Base-by-base conservation (phyloP, 2,113 vertebrate genomes). In the Mellivora capensis region DNA sequence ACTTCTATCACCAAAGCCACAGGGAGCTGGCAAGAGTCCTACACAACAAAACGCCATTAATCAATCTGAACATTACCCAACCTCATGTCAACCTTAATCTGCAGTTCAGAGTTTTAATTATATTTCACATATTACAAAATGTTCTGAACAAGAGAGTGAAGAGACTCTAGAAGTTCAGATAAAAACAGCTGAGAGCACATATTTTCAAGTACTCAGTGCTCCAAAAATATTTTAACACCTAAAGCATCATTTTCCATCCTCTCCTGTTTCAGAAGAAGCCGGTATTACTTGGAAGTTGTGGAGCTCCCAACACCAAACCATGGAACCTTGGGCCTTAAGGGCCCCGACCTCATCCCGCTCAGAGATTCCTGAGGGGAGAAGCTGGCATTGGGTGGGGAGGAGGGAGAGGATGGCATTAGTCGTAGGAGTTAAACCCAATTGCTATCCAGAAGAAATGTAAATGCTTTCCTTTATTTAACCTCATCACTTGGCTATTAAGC, bases 11-110 rank as follows among this genome's bases (percentile, higher is more conserved):
- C 98, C 94, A 99, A 98, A 5, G 99, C 99, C 71, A 99, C 94
- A 0, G 99, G 99, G 67, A 99, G 98, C 90, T 98, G 99, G 98
- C 99, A 99, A 2, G 98, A 94, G 80, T 90, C 97, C 99, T 99
- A 96, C 39, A 98, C 77, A 76, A 96, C 31, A 71, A 84, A 64
- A 86, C 47, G 39, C 77, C 71, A 31, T 87, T 79, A 76, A 76
- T 92, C 89, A 34, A n/a, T 37, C 8, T 57, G 42, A 93, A 11
- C 74, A 64, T 77, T 91, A 87, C 3, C 83, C 80, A 80, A 79
- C n/a, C 31, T 8, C 86, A 61, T 87, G 79, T 86, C 77, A 94
- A 59, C 81, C 69, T 91, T 80, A 96, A 95, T 71, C 95, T 93
- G 91, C 77, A 91, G 86, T 49, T 93, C 91, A 67, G 77, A 64